Percentiles rank a stretch among this genome's conserved stretches.
phyloP scores from a whole-genome alignment of 2,113 vertebrate genomes.

The Oxyruncus cristatus region DNA sequence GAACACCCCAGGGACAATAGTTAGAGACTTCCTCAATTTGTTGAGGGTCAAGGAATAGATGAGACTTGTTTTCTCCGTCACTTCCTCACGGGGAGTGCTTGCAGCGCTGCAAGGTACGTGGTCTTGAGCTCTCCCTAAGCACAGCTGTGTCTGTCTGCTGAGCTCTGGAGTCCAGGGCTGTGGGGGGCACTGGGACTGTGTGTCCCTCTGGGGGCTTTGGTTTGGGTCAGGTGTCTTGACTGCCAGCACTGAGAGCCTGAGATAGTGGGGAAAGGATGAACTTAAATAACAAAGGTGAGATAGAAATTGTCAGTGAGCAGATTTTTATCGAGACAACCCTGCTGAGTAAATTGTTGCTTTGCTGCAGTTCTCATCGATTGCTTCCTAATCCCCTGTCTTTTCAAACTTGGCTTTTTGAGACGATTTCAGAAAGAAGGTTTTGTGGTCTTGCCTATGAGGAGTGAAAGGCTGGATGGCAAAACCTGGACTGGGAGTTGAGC shows the following conservation, averaged over 20 bases:
- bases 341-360: constrained; percentile 55
- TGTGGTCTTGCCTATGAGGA: not conserved
- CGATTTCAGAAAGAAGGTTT: not conserved
- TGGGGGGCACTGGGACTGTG: not conserved
- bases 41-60: not conserved
- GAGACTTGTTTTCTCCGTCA: not conserved
- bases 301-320: not conserved
- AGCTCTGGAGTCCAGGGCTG: accelerated
- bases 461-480: not conserved
- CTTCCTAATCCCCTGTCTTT: constrained; percentile 34
- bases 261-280: not conserved
- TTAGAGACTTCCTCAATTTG: not conserved
- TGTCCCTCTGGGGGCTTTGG: not conserved
- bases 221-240: not conserved
- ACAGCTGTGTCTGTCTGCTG: not conserved
- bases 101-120: not conserved
- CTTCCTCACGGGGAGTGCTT: not conserved
- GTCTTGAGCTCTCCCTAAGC: not conserved
- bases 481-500: not conserved
- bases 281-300: constrained; percentile 30
- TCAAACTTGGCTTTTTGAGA: constrained; percentile 10
- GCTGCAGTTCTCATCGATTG: not conserved
- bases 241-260: not conserved
- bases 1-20: not conserved
- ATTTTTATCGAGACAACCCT: not conserved